These are phyloP conservation scores for Luffia ferchaultella DNA, from an alignment of 2,888 invertebrate species.

Conservation along the genomic window DNA sequence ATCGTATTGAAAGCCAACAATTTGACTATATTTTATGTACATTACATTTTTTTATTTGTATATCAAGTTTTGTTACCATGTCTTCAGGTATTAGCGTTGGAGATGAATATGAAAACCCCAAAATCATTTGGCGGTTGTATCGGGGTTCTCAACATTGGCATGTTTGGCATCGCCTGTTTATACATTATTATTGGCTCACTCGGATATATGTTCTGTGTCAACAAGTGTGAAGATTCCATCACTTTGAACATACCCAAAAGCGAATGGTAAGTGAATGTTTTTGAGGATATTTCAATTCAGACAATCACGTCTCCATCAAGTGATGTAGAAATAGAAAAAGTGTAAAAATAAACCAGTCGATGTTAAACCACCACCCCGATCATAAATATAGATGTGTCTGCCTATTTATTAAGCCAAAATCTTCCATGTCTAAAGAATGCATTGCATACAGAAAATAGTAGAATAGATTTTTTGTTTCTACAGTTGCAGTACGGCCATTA, in stretches of 20 bases:
- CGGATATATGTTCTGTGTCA: constrained; percentile 85
- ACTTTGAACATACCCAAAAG: constrained; percentile 80
- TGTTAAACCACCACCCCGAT: no score
- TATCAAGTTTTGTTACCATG: no score
- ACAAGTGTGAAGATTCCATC: constrained; percentile 74
- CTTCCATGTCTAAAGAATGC: no score
- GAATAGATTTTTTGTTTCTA: no score
- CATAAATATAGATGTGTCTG: no score
- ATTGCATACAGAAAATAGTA: no score
- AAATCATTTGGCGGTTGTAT: constrained; percentile 77
- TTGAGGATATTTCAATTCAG: no score
- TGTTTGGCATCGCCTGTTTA: constrained; percentile 77
- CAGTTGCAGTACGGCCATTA: no score
- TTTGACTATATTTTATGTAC: not conserved
- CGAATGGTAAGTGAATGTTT: constrained; percentile 50
- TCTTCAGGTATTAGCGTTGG: constrained; percentile 84
- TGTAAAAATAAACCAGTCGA: no score
- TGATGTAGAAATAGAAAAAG: no score
- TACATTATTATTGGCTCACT: constrained; percentile 84
- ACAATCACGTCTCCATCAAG: no score
- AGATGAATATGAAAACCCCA: constrained; percentile 90
- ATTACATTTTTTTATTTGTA: constrained; percentile 2
- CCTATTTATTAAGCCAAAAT: no score
- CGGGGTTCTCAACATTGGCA: constrained; percentile 85
- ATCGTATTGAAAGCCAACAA: not conserved